Base-by-base conservation (phyloP, 1,140 invertebrate genomes). In the Ctenoplectra terminalis region DNA sequence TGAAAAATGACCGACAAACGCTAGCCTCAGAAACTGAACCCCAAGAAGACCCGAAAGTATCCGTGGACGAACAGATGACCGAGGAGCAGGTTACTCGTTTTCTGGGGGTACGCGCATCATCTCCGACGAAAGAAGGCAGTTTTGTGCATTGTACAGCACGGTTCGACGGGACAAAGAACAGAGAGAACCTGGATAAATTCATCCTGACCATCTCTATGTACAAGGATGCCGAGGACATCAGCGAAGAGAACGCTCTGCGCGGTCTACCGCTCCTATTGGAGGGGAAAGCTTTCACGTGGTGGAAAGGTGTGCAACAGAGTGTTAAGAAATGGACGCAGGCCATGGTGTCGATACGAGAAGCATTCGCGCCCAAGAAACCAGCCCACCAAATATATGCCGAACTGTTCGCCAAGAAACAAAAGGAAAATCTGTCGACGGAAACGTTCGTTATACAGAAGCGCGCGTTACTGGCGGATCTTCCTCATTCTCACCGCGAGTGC, bases 371-470 rank as follows among this genome's bases (percentile, higher is more conserved):
- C 0, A 54, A 5, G 11, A 26, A 0, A 0, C 0, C n/a, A 0
- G 3, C 11, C 0, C 0, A 54, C 3, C 0, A 54, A 11, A 13
- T 13, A 13, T 26, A 54, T 3, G 3, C 1, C 0, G 52, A 26
- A 3, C 0, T 54, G 3, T 54, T 54, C 2, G 0, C 9, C 2
- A 0, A 0, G 0, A 54, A 54, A 0, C n/a, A 26, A 1, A 11
- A 5, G 0, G 0, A 0, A 0, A 4, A 5, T 0, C 1, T 4
- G 0, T 0, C 9, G 0, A 26, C 11, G 0, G 52, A 13, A 1
- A 1, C 11, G 0, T 54, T 54, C 9, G 2, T 54, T 2, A 1
- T 0, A 0, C n/a, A 4, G 2, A 54, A 26, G 11, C 2, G 0
- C 0, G 2, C 0, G 0, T 9, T 54, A 0, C 2, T 54, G 2